These are phyloP conservation scores for Heterodera schachtii DNA, from an alignment of 1,140 invertebrate species.

Conservation along the genomic window DNA sequence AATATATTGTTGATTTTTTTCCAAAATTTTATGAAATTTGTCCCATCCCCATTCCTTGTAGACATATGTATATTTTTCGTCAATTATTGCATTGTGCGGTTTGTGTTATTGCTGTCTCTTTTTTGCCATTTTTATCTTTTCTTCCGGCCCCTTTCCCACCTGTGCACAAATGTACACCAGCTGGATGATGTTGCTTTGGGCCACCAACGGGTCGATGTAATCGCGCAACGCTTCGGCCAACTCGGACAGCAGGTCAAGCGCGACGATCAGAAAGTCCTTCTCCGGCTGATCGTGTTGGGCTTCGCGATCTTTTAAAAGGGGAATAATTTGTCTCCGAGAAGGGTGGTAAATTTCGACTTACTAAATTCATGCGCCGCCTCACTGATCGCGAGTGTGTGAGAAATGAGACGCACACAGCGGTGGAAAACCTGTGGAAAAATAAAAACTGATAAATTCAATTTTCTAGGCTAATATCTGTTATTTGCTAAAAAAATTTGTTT, in stretches of 20 bases:
- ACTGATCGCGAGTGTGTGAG: neutral
- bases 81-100: too few species aligned
- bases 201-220: constrained; percentile 88
- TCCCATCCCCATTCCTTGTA: too few species aligned
- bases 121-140: too few species aligned
- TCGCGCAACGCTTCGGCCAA: constrained; percentile 91
- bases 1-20: neutral
- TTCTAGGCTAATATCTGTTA: too few species aligned
- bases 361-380: neutral
- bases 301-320: too few species aligned
- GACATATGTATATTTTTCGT: too few species aligned
- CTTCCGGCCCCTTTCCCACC: constrained; percentile 64
- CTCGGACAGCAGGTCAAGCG: constrained; percentile 88
- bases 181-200: constrained; percentile 90
- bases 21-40: too few species aligned
- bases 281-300: constrained; percentile 69
- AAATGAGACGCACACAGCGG: neutral
- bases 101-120: too few species aligned
- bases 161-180: constrained; percentile 98
- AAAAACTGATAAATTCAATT: neutral
- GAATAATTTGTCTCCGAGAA: too few species aligned
- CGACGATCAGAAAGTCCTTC: constrained; percentile 99
- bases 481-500: too few species aligned
- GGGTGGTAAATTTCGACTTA: too few species aligned
- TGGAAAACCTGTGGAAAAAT: constrained; percentile 4